Evolutionary conservation across 2,888 invertebrate genomes (phyloP).

Genomic region (Sicus ferrugineus): DNA sequence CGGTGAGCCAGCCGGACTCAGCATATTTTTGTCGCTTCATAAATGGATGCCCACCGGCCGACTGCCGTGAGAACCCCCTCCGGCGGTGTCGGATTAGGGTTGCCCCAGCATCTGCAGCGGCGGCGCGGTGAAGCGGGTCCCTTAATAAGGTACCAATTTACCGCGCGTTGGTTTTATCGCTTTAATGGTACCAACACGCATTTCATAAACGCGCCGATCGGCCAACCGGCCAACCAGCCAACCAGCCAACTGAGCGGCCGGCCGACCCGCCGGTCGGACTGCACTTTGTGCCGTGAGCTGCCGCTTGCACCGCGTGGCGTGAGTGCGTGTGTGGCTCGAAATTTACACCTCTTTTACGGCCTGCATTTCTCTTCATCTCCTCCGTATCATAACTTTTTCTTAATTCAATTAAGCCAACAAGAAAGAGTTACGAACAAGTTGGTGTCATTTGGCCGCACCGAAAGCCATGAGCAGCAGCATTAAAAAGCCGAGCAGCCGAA

Average conservation of each 20-base stretch:
- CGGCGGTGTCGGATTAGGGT: slow-evolving; percentile 45
- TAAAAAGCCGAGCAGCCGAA: slow-evolving; percentile 2
- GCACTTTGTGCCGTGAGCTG: background rate
- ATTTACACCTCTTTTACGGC: slow-evolving; percentile 23
- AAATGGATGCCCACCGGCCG: slow-evolving; percentile 47
- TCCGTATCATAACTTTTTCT: slow-evolving; percentile 26
- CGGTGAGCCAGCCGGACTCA: background rate
- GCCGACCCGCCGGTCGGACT: background rate
- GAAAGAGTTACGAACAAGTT: slow-evolving; percentile 28
- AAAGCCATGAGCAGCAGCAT: slow-evolving; percentile 11
- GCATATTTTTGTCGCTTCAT: slow-evolving; percentile 44
- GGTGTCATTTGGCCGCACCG: slow-evolving; percentile 22
- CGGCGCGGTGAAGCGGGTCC: slow-evolving; percentile 26
- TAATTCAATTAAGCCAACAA: slow-evolving; percentile 32
- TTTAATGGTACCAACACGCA: slow-evolving; percentile 50
- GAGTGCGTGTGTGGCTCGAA: slow-evolving; percentile 20
- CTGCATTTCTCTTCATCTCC: slow-evolving; percentile 1
- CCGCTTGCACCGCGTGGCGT: background rate
- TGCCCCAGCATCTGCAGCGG: slow-evolving; percentile 31
- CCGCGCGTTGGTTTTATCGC: slow-evolving; percentile 55
- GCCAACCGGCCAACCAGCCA: background rate
- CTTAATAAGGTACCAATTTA: slow-evolving; percentile 46
- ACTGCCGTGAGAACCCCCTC: slow-evolving; percentile 46
- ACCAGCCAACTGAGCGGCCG: background rate
- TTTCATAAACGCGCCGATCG: slow-evolving; percentile 23